A percentile compares a stretch with the other conserved stretches of the same genome.
phyloP scores from a whole-genome alignment of 2,888 invertebrate genomes.

The Byasa hedistus region DNA sequence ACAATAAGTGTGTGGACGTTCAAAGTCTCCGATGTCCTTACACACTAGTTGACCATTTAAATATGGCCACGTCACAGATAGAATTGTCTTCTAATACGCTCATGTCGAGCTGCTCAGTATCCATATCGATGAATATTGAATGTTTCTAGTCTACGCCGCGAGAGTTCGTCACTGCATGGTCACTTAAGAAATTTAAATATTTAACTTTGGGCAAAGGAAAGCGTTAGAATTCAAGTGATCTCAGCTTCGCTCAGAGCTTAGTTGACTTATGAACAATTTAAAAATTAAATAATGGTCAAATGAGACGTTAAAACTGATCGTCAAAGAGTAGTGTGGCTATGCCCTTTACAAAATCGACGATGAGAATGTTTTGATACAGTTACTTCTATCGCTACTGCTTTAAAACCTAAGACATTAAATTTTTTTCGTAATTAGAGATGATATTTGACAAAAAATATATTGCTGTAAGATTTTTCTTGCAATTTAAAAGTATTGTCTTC shows the following conservation, averaged over 20 bases:
- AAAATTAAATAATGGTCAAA: constrained; percentile 75
- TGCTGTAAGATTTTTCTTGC: neutral
- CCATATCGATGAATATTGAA: constrained; percentile 71
- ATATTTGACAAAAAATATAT: neutral
- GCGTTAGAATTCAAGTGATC: constrained; percentile 81
- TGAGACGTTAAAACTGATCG: constrained; percentile 67
- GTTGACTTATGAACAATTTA: constrained; percentile 76
- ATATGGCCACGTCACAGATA: constrained; percentile 43
- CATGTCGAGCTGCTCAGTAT: constrained; percentile 49
- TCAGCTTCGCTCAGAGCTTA: constrained; percentile 63
- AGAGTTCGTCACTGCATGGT: constrained; percentile 74
- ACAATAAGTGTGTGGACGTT: constrained; percentile 63
- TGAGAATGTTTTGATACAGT: neutral
- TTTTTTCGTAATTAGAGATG: neutral
- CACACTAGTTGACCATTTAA: constrained; percentile 43
- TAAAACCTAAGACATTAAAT: neutral
- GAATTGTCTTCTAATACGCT: constrained; percentile 52
- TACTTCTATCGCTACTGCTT: constrained; percentile 2
- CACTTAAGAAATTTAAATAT: constrained; percentile 79
- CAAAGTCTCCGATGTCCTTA: constrained; percentile 60
- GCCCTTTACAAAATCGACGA: constrained; percentile 28
- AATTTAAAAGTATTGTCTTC: neutral
- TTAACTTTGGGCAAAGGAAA: constrained; percentile 77
- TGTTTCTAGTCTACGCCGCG: constrained; percentile 65
- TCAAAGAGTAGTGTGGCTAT: constrained; percentile 53